Base-by-base conservation (phyloP, 2,113 vertebrate genomes). In the Tyto alba region DNA sequence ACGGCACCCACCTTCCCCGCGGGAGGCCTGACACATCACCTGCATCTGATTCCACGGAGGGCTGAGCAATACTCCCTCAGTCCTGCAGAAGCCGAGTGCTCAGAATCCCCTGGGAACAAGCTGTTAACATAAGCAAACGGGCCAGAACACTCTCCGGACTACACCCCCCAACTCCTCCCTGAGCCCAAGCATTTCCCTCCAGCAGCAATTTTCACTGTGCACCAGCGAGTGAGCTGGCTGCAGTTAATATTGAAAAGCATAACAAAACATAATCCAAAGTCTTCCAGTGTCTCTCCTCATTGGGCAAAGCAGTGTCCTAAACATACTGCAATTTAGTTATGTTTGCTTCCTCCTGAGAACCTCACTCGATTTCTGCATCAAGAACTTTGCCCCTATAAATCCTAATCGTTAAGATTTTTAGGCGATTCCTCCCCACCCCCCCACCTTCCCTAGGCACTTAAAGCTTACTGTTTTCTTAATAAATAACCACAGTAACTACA, bases 371-470 rank as follows among this genome's bases (percentile, higher is more conserved):
- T 89, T 82, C 82, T 79, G 80, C 12, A 4, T 88, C 87, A 75
- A 85, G 72, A 90, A 26, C 52, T 90, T 87, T 79, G 81, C 88
- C 75, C 76, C 84, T 93, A 75, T 72, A 90, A 90, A 95, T 71
- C 87, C 91, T 88, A 93, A 90, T 62, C 67, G 64, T 57, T 67
- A 62, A 25, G 30, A 93, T 78, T 78, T 96, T 88, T 68, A 63
- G 74, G 79, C 66, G 77, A 90, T 89, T 87, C 63, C 62, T 91
- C 89, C 88, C 74, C 72, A 85, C 53, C 55, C 41, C 41, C 85
- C 77, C 94, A 88, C 84, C 71, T 82, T 87, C 85, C 96, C 94
- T 75, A 98, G 98, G 98, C 98, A 98, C 98, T 98, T 98, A 96
- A 96, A 97, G 96, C 91, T 95, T 89, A 93, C 64, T 76, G 25